These are phyloP conservation scores for Lanius collurio DNA, from an alignment of 2,113 vertebrate genomes.

Conservation along the genomic window DNA sequence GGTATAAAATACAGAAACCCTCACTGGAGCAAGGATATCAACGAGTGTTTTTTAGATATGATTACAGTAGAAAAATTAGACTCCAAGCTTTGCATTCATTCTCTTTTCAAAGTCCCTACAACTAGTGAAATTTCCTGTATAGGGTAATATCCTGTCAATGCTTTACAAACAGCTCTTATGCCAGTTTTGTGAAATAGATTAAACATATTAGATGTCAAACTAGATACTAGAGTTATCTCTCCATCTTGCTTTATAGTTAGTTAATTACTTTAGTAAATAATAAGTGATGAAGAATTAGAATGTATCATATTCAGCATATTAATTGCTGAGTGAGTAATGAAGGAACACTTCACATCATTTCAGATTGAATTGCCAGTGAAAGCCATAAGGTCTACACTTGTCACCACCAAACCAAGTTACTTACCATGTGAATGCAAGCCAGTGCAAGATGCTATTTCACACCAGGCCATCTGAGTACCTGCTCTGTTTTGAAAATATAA, in stretches of 20 bases:
- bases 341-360: background rate
- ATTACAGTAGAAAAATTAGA: background rate
- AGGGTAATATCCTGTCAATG: background rate
- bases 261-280: background rate
- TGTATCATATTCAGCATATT: background rate
- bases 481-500: constrained; percentile 16
- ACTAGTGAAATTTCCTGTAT: background rate
- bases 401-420: constrained; percentile 49
- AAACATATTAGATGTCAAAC: background rate
- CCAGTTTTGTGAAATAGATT: background rate
- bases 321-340: background rate
- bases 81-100: background rate
- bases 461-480: constrained; percentile 20
- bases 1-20: background rate
- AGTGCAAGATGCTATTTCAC: constrained; percentile 41
- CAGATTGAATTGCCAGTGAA: background rate
- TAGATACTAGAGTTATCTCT: background rate
- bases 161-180: background rate
- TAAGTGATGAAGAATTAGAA: background rate
- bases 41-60: background rate
- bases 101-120: background rate
- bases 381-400: constrained; percentile 57
- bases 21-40: background rate
- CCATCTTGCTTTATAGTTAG: background rate
- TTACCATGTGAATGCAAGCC: constrained; percentile 23